Base-by-base conservation (phyloP, 1,140 invertebrate species). In the Pseudobourletiella spinata region DNA sequence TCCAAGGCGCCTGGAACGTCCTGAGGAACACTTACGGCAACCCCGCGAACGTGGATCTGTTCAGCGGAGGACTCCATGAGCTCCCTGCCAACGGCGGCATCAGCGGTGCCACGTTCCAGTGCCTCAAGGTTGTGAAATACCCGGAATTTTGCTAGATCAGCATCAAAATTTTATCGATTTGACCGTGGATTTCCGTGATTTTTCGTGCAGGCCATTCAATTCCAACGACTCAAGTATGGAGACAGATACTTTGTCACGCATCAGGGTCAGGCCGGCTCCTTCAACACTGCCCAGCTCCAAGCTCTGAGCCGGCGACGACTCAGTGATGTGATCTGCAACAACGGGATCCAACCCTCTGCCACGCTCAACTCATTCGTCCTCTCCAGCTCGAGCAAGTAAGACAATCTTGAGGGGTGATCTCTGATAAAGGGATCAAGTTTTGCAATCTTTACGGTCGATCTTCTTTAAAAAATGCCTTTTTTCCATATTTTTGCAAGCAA, bases 41-140 rank as follows among this genome's bases (percentile, higher is more conserved):
- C 8, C 29, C 30, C 3, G 24, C 15, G 1, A 91, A 95, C 72
- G 81, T 94, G 6, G 92, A 96, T 73, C 72, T 94, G 6, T 94
- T 93, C 72, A 88, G 87, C 1, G 89, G 89, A 0, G 84, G 85
- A 0, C 72, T 94, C 8, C 86, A 88, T 6, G 91, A 95, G 73
- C 74, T 78, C 6, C 84, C 86, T 0, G 69, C 82, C 15, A 72
- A 79, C 22, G 84, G 81, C 11, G 81, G 85, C 1, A 78, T 90
- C 11, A 77, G 92, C 35, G 92, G 91, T 0, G 86, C 91, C 1
- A 90, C 91, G 0, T 81, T 92, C n/a, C 85, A 83, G 3, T 95
- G 91, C 73, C 77, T 96, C 32, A 78, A 96, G 18, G 80, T 61
- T 11, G 22, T 8, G 8, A 6, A 8, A 48, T 48, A 15, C 8